Conservation (phyloP, 2,113 vertebrate genomes). For the Phasianus colchicus region DNA sequence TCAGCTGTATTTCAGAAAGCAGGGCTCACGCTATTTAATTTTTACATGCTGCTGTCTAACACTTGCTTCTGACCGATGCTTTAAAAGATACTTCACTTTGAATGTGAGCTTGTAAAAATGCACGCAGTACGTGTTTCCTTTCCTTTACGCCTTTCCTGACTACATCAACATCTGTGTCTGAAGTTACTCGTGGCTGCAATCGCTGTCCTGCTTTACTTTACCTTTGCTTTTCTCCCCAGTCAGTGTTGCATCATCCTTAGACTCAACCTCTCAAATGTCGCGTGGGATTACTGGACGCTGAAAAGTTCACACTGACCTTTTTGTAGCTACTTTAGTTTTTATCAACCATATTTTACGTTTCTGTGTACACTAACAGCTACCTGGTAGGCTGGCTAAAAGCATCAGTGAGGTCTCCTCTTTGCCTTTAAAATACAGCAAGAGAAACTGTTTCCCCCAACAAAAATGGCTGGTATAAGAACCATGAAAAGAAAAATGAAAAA, state of each 20-base stretch:
- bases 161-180: conserved; percentile 7
- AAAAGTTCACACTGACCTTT: conserved; percentile 1
- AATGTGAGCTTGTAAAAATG: conserved; percentile 3
- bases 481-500: conserved; percentile 6
- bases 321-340: not conserved
- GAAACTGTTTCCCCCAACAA: conserved; percentile 29
- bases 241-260: not conserved
- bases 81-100: not conserved
- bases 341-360: not conserved
- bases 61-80: conserved; percentile 1
- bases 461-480: conserved; percentile 80
- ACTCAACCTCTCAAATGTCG: not conserved
- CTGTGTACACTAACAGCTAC: conserved; percentile 49
- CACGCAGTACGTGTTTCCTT: not conserved
- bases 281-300: not conserved
- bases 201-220: not conserved
- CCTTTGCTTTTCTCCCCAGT: not conserved
- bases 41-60: not conserved
- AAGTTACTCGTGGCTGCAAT: not conserved
- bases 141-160: not conserved
- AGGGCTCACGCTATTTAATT: not conserved
- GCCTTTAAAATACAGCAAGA: conserved; percentile 26
- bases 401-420: conserved; percentile 65
- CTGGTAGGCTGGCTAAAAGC: conserved; percentile 54
- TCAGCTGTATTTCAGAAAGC: not conserved